Percentiles rank a stretch among this genome's conserved stretches.
Conservation (phyloP, 2,888 invertebrate species). For the Harpagoxenus sublaevis region DNA sequence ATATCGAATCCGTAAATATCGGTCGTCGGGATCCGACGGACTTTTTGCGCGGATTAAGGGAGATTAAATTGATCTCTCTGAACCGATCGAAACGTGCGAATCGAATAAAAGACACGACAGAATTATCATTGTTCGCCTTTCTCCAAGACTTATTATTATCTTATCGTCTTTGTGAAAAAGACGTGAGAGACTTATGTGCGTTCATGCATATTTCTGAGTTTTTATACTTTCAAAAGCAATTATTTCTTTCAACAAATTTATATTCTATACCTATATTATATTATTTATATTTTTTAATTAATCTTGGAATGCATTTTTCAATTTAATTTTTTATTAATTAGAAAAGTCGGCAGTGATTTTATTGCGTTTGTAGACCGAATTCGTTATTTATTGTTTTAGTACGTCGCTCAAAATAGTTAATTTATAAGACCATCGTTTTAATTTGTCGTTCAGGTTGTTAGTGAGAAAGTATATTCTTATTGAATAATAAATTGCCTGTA, state of each 20-base stretch:
- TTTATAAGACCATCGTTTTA: background rate
- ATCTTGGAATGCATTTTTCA: background rate
- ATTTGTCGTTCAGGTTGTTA: background rate
- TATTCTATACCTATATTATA: background rate
- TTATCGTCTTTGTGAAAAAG: background rate
- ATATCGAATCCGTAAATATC: slow-evolving; percentile 54
- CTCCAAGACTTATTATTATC: slow-evolving; percentile 13
- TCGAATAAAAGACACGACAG: slow-evolving; percentile 25
- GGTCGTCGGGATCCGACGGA: slow-evolving; percentile 27
- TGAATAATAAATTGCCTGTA: background rate
- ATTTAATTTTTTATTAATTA: background rate
- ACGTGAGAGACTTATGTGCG: background rate
- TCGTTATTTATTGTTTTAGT: background rate
- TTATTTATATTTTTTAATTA: background rate
- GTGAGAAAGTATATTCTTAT: background rate
- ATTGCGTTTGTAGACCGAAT: background rate
- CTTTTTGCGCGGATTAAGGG: slow-evolving; percentile 46
- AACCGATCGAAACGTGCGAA: slow-evolving; percentile 40
- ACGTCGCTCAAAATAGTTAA: background rate
- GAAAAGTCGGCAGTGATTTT: background rate
- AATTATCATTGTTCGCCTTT: slow-evolving; percentile 29
- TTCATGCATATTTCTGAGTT: background rate
- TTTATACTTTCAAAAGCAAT: background rate
- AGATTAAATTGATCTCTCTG: slow-evolving; percentile 43
- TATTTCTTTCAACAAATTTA: background rate